A percentile compares a stretch with the other conserved stretches of the same genome.
Conservation (phyloP, 2,888 invertebrate species). For the Aradus depressus region DNA sequence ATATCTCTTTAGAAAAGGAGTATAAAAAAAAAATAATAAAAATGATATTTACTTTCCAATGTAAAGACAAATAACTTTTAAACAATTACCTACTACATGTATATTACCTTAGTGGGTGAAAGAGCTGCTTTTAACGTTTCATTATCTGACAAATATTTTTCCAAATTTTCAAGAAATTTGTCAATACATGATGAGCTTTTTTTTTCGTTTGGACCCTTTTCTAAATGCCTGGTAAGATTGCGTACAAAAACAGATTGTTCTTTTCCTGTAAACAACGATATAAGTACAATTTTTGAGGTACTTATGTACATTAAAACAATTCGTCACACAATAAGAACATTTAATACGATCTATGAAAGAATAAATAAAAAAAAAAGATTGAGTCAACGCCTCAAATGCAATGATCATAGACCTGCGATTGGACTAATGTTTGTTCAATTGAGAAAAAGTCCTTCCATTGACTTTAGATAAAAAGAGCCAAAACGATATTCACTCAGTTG, state of each 20-base stretch:
- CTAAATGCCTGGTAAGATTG: conserved; percentile 20
- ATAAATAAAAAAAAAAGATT: not conserved
- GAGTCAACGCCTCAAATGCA: not conserved
- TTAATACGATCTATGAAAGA: not conserved
- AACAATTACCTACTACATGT: no score
- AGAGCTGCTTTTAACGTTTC: conserved; percentile 36
- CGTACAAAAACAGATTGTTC: conserved; percentile 29
- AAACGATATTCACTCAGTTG: no score
- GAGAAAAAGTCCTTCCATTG: no score
- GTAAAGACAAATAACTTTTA: not conserved
- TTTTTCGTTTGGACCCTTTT: conserved; percentile 10
- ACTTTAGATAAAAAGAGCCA: no score
- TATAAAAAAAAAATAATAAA: not conserved
- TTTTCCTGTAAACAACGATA: conserved; percentile 23
- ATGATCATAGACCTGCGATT: no score
- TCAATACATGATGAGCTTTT: conserved; percentile 22
- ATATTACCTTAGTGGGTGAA: conserved; percentile 35
- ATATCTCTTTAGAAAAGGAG: no score
- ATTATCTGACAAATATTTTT: conserved; percentile 34
- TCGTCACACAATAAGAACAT: not conserved
- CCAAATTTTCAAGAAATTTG: conserved; percentile 28
- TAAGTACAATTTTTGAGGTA: no score
- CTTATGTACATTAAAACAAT: no score
- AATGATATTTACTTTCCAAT: not conserved
- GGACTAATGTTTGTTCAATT: no score